These are phyloP conservation scores for Hassar affinis DNA, from an alignment of 2,113 vertebrate species.

Conservation along the genomic window DNA sequence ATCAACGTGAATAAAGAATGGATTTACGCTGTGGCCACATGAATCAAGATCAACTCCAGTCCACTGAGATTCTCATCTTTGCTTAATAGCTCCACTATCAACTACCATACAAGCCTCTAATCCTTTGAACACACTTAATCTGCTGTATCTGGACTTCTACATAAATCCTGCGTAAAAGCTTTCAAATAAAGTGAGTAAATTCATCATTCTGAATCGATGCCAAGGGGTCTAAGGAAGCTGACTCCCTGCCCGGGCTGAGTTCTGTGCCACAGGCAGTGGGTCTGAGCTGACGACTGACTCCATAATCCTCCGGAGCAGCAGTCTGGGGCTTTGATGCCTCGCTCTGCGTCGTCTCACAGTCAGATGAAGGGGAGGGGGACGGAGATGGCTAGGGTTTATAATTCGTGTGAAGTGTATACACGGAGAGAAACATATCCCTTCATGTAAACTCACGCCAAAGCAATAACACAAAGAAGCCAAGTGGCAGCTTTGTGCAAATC, in stretches of 20 bases:
- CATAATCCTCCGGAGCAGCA: constrained; percentile 32
- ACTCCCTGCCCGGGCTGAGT: not conserved
- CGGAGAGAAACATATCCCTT: not conserved
- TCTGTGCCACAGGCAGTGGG: not conserved
- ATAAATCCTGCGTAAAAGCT: not conserved
- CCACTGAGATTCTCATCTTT: not conserved
- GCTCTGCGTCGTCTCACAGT: constrained; percentile 19
- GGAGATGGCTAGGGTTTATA: not conserved
- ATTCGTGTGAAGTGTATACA: constrained; percentile 12
- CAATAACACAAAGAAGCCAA: not conserved
- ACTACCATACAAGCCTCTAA: not conserved
- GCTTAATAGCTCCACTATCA: not conserved
- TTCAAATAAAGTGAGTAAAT: not conserved
- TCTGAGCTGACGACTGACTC: constrained; percentile 38
- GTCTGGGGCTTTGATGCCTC: constrained; percentile 31
- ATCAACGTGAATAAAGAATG: not conserved
- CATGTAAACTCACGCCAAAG: not conserved
- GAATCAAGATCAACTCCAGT: not conserved
- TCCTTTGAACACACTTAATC: not conserved
- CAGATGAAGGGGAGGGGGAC: not conserved
- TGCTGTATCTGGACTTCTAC: not conserved
- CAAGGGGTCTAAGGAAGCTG: not conserved
- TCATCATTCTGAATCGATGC: not conserved
- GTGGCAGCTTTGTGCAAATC: not conserved
- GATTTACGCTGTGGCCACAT: no score